Conservation (phyloP, 2,888 invertebrate genomes). For the Amblyjoppa fuscipennis region DNA sequence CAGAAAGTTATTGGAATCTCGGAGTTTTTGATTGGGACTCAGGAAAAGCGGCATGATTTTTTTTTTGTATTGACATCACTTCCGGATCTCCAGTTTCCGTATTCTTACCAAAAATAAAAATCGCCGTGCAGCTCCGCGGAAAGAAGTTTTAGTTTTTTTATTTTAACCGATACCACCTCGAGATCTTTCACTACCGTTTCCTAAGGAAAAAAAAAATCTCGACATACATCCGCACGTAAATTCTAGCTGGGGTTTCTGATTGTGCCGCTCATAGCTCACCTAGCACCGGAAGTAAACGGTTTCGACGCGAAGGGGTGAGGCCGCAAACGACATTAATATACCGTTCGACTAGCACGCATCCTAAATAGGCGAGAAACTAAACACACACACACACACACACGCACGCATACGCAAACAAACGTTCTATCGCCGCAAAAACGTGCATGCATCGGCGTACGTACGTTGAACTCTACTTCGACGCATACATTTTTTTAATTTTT, state of each 20-base stretch:
- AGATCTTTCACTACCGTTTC: too few relatives aligned
- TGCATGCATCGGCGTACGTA: slow-evolving; percentile 16
- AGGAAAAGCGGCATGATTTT: too few relatives aligned
- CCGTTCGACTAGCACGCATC: slow-evolving; percentile 23
- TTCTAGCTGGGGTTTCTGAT: not conserved
- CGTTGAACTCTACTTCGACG: slow-evolving; percentile 48
- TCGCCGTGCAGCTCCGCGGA: too few relatives aligned
- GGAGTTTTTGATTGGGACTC: too few relatives aligned
- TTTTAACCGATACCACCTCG: too few relatives aligned
- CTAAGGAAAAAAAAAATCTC: not conserved
- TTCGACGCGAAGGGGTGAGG: slow-evolving; percentile 46
- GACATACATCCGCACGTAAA: not conserved
- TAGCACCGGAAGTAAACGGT: slow-evolving; percentile 59
- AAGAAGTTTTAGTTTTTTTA: too few relatives aligned
- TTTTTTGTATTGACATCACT: too few relatives aligned
- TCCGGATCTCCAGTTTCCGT: too few relatives aligned
- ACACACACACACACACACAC: not conserved
- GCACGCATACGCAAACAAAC: not conserved
- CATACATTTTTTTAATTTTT: slow-evolving; percentile 29
- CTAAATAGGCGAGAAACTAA: slow-evolving; percentile 47
- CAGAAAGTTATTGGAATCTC: too few relatives aligned
- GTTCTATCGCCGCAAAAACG: slow-evolving; percentile 22
- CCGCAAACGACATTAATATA: slow-evolving; percentile 40
- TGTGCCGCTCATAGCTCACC: not conserved
- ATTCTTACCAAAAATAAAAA: too few relatives aligned